These are phyloP conservation scores for Lepus oiostolus DNA, from an alignment of 2,797 vertebrate species.

Conservation along the genomic window DNA sequence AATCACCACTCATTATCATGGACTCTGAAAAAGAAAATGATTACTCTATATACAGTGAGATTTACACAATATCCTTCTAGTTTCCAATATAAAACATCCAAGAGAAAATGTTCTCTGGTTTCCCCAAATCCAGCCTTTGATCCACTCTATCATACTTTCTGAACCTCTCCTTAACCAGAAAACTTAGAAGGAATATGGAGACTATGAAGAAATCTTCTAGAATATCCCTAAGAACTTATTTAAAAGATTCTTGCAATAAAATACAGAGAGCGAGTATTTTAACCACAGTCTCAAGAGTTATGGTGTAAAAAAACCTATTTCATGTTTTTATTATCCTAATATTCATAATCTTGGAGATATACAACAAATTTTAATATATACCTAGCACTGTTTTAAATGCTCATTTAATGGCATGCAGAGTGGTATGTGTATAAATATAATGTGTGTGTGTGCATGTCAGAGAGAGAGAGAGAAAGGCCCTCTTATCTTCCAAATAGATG, in stretches of 20 bases:
- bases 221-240: not conserved
- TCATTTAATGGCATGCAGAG: not conserved
- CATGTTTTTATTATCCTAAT: not conserved
- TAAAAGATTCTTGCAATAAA: not conserved
- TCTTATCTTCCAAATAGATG: not conserved
- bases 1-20: not conserved
- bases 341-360: not conserved
- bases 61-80: not conserved
- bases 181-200: slow-evolving; percentile 4
- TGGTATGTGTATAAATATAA: not conserved
- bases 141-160: not conserved
- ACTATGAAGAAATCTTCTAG: not conserved
- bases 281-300: not conserved
- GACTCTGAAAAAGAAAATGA: not conserved
- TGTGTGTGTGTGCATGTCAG: not conserved
- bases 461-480: not conserved
- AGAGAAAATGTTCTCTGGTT: not conserved
- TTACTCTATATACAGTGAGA: not conserved
- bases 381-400: not conserved
- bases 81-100: not conserved
- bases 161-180: not conserved
- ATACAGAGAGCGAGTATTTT: not conserved
- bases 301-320: not conserved
- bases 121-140: not conserved
- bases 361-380: not conserved